phyloP scores from a whole-genome alignment of 2,888 invertebrate genomes.

The Dicranocentrus wangi region DNA sequence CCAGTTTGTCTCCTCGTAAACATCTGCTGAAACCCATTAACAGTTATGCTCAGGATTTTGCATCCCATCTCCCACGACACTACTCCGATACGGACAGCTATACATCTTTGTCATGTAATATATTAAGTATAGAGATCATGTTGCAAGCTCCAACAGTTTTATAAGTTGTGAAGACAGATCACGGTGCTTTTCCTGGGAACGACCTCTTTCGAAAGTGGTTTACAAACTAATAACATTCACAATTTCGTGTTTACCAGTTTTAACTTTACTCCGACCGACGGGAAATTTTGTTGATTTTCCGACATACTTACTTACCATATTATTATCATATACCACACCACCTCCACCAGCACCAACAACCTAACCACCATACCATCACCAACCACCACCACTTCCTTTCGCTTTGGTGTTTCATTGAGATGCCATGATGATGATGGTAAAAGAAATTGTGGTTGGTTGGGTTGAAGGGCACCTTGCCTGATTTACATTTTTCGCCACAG shows the following conservation, averaged over 20 bases:
- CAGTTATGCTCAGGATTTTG: slow-evolving; percentile 13
- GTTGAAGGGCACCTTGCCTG: too few species aligned
- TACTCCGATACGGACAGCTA: not conserved
- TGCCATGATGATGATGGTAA: too few species aligned
- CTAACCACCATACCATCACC: too few species aligned
- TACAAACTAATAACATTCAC: too few species aligned
- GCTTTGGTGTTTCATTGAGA: too few species aligned
- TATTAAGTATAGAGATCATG: not conserved
- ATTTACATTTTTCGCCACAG: too few species aligned
- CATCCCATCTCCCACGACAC: not conserved
- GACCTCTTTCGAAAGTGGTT: not conserved
- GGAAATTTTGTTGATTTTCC: not conserved
- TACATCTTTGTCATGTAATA: not conserved
- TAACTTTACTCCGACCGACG: not conserved
- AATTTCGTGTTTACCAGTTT: not conserved
- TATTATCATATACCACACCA: not conserved
- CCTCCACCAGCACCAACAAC: not conserved
- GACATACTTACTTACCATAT: not conserved
- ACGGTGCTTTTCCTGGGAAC: not conserved
- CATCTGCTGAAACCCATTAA: slow-evolving; percentile 49
- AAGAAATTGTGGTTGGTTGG: too few species aligned
- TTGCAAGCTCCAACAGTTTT: not conserved
- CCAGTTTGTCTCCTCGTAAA: slow-evolving; percentile 20
- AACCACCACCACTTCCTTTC: too few species aligned
- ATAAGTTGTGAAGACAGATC: not conserved